Conservation (phyloP, 1,140 invertebrate genomes). For the Drosophila oshimai region DNA sequence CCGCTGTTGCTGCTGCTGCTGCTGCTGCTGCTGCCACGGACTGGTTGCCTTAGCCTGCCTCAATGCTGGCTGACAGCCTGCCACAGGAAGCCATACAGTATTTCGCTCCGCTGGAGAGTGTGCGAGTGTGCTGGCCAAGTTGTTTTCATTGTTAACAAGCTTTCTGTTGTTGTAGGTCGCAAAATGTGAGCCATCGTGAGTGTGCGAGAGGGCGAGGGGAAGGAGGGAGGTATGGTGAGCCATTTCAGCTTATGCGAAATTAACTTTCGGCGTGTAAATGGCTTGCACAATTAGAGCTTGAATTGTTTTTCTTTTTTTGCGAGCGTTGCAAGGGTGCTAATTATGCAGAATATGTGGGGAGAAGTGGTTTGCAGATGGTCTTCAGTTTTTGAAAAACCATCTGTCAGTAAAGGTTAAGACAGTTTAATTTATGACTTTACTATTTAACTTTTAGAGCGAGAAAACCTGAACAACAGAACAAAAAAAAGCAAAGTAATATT, state of each 20-base stretch:
- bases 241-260: conserved; percentile 43
- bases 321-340: conserved; percentile 25
- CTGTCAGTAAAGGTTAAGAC: background rate
- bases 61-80: conserved; percentile 70
- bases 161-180: conserved; percentile 75
- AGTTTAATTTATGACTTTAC: too few relatives aligned
- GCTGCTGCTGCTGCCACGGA: conserved; percentile 29
- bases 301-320: conserved; percentile 18
- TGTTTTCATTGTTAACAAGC: conserved; percentile 80
- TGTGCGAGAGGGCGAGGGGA: background rate
- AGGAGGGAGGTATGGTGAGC: background rate
- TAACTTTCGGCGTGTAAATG: conserved; percentile 52
- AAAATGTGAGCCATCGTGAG: conserved; percentile 34
- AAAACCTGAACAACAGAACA: too few relatives aligned
- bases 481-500: too few relatives aligned
- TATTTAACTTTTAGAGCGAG: background rate
- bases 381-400: conserved; percentile 2
- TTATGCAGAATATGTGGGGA: conserved; percentile 7
- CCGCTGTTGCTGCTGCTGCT: conserved; percentile 13
- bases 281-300: conserved; percentile 39
- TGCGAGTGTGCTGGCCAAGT: conserved; percentile 51
- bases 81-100: conserved; percentile 80
- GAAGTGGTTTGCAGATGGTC: conserved; percentile 4
- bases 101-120: conserved; percentile 29
- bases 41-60: conserved; percentile 45